These are phyloP conservation scores for Ciona savignyi DNA, from an alignment of 23 tunicate genomes.

Conservation along the genomic window DNA sequence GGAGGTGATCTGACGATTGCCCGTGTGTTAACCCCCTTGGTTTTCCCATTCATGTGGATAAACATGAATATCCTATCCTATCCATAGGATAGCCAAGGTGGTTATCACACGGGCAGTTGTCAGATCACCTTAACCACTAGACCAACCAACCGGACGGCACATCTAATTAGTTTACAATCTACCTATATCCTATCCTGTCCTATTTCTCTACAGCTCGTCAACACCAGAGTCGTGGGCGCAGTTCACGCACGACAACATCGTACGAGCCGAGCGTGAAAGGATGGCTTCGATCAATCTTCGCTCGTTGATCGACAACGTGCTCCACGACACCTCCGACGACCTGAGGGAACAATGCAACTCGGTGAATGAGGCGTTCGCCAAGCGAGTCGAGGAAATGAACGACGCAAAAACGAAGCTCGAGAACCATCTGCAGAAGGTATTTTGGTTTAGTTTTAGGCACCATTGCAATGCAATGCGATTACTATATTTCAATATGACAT, in stretches of 20 bases:
- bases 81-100: too few relatives aligned
- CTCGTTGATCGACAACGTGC: slow-evolving; percentile 85
- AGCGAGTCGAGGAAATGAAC: slow-evolving; percentile 89
- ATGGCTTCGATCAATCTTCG: slow-evolving; percentile 94
- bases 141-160: too few relatives aligned
- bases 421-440: slow-evolving; percentile 92
- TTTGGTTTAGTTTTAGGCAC: neutral
- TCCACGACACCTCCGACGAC: slow-evolving; percentile 85
- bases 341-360: slow-evolving; percentile 85
- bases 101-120: too few relatives aligned
- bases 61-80: too few relatives aligned
- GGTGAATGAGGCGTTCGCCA: slow-evolving; percentile 73
- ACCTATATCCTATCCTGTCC: neutral
- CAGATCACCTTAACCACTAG: too few relatives aligned
- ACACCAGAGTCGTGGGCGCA: slow-evolving; percentile 98
- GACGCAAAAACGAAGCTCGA: slow-evolving; percentile 91
- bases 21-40: too few relatives aligned
- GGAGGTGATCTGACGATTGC: too few relatives aligned
- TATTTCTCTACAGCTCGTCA: slow-evolving; percentile 39
- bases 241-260: slow-evolving; percentile 95
- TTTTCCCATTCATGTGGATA: too few relatives aligned
- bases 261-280: slow-evolving; percentile 91
- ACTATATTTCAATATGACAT: neutral
- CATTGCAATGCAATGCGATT: too few relatives aligned
- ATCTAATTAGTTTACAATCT: neutral